Percentiles rank a stretch among this genome's conserved stretches.
phyloP scores from a whole-genome alignment of 2,113 vertebrate genomes.

The Chlamydotis undulata region DNA sequence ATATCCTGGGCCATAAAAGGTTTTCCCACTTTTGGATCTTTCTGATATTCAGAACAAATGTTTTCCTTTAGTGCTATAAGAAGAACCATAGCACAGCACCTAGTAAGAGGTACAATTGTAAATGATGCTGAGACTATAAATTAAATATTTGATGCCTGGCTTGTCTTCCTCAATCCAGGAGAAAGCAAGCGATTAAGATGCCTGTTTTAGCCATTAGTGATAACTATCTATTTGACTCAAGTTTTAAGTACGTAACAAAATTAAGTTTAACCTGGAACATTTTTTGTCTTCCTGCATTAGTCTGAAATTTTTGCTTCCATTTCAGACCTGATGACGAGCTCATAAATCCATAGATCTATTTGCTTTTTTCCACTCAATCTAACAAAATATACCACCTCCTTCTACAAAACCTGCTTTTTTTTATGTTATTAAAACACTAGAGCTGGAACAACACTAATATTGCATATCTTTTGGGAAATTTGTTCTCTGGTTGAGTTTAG shows the following conservation, averaged over 20 bases:
- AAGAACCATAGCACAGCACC: not conserved
- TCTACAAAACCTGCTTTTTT: not conserved
- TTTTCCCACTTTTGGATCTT: not conserved
- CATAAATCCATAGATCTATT: not conserved
- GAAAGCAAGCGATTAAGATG: not conserved
- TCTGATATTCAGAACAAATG: not conserved
- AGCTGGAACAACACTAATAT: not conserved
- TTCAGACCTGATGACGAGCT: not conserved
- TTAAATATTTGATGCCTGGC: not conserved
- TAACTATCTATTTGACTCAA: not conserved
- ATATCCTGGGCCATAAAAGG: not conserved
- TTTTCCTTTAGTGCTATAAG: not conserved
- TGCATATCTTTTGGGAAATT: not conserved
- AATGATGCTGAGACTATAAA: not conserved
- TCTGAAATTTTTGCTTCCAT: not conserved
- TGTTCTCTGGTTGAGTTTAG: not conserved
- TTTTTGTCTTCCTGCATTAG: not conserved
- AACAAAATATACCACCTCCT: not conserved
- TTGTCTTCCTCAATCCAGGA: not conserved
- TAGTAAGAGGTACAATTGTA: not conserved
- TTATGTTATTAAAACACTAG: not conserved
- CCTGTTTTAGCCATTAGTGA: not conserved
- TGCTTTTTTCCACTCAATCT: not conserved
- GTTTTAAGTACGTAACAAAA: not conserved
- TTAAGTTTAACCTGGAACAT: not conserved